Conservation (phyloP, 2,888 invertebrate genomes). For the Acronicta psi region DNA sequence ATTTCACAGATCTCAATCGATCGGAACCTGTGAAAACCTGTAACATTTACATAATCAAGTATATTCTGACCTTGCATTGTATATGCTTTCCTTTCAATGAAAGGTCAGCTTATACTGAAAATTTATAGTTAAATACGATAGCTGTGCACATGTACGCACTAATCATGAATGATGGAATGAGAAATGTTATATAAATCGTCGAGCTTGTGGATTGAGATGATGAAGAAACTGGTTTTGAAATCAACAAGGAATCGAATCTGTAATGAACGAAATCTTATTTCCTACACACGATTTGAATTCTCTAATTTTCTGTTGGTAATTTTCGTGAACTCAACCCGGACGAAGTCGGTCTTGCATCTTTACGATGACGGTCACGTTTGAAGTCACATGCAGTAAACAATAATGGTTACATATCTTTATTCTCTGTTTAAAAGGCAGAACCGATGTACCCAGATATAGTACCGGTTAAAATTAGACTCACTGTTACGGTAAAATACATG, state of each 20-base stretch:
- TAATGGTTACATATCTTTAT: slow-evolving; percentile 13
- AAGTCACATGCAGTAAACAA: slow-evolving; percentile 18
- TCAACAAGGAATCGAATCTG: neutral
- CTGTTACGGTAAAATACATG: slow-evolving; percentile 26
- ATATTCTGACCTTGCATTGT: too few species aligned
- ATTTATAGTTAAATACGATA: too few species aligned
- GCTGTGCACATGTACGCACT: too few species aligned
- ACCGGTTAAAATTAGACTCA: slow-evolving; percentile 20
- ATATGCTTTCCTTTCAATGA: too few species aligned
- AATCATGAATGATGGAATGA: too few species aligned
- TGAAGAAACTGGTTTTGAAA: neutral
- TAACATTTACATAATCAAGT: too few species aligned
- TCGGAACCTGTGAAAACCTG: too few species aligned
- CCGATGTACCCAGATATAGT: slow-evolving; percentile 29
- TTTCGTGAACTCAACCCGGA: too few species aligned
- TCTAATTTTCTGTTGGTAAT: too few species aligned
- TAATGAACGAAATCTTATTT: neutral
- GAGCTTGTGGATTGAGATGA: neutral
- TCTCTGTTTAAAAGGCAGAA: slow-evolving; percentile 36
- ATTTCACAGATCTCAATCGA: too few species aligned
- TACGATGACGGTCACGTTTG: slow-evolving; percentile 8
- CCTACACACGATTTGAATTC: neutral
- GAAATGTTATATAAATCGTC: too few species aligned
- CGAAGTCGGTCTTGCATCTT: neutral
- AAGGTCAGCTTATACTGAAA: too few species aligned